A percentile compares a stretch with the other conserved stretches of the same genome.
These are phyloP conservation scores for Orthosia cruda DNA, from an alignment of 2,888 invertebrate genomes.

Conservation along the genomic window DNA sequence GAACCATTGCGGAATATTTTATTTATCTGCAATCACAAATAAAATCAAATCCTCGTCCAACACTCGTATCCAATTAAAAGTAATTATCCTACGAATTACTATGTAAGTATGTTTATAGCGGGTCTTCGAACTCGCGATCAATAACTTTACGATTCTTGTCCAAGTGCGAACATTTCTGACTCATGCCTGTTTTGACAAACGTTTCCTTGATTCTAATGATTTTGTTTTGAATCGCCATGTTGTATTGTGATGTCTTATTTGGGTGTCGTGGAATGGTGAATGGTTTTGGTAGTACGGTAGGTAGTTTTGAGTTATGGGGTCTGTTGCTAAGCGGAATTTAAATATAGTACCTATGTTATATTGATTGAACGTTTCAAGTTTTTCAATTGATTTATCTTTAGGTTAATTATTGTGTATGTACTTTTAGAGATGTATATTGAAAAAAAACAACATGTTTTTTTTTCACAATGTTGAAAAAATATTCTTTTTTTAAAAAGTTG, in stretches of 20 bases:
- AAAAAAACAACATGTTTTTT: too few relatives aligned
- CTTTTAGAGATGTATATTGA: too few relatives aligned
- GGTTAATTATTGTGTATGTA: background rate
- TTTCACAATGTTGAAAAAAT: too few relatives aligned
- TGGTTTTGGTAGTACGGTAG: conserved; percentile 6
- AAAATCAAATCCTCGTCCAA: conserved; percentile 8
- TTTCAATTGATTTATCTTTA: conserved; percentile 1
- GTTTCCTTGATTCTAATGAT: conserved; percentile 54
- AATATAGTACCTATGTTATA: background rate
- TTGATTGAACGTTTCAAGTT: conserved; percentile 1
- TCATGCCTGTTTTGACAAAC: conserved; percentile 63
- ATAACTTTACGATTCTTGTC: conserved; percentile 62
- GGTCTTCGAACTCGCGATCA: conserved; percentile 65
- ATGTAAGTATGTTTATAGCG: conserved; percentile 54
- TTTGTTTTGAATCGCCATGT: conserved; percentile 34
- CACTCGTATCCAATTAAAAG: conserved; percentile 56
- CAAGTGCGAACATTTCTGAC: conserved; percentile 60
- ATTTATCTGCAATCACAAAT: conserved; percentile 15
- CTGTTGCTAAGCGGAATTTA: conserved; percentile 12
- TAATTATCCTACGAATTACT: conserved; percentile 64
- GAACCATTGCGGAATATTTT: background rate
- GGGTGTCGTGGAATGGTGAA: conserved; percentile 30
- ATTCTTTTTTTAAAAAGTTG: too few relatives aligned
- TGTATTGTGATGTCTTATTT: conserved; percentile 48
- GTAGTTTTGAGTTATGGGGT: conserved; percentile 2